These are phyloP conservation scores for Oceanites oceanicus DNA, from an alignment of 2,113 vertebrate genomes.

Conservation along the genomic window DNA sequence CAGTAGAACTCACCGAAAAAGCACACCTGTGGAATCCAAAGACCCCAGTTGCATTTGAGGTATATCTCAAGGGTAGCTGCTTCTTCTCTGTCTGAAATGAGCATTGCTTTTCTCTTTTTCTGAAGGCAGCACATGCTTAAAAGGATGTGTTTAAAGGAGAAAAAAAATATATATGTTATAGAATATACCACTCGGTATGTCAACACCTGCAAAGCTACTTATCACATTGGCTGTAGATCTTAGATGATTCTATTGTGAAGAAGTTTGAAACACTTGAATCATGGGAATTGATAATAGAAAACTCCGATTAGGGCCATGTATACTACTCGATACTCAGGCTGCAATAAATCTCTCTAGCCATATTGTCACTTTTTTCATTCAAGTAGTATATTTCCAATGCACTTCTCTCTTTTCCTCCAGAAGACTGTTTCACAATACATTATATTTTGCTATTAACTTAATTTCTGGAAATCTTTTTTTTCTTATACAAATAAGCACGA, in stretches of 20 bases:
- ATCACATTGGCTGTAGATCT: not conserved
- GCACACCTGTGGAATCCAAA: not conserved
- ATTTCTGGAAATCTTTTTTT: not conserved
- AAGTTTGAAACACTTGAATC: not conserved
- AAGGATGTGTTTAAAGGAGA: not conserved
- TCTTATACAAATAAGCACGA: not conserved
- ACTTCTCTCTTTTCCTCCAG: not conserved
- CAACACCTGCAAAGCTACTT: not conserved
- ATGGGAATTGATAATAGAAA: not conserved
- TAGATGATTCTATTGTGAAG: not conserved
- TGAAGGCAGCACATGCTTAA: not conserved
- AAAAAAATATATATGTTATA: not conserved
- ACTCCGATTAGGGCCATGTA: not conserved
- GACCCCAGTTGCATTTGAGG: not conserved
- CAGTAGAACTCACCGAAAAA: not conserved
- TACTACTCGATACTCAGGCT: not conserved
- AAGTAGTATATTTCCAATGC: not conserved
- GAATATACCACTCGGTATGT: not conserved
- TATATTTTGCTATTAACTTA: not conserved
- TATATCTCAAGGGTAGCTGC: not conserved
- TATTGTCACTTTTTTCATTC: not conserved
- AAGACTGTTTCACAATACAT: not conserved
- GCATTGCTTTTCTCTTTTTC: not conserved
- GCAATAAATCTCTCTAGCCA: not conserved
- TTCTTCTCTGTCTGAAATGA: not conserved